Percentiles rank a stretch among this genome's conserved stretches.
Conservation (phyloP, 92 coral and sea anemone species). For the Porites lobata region DNA sequence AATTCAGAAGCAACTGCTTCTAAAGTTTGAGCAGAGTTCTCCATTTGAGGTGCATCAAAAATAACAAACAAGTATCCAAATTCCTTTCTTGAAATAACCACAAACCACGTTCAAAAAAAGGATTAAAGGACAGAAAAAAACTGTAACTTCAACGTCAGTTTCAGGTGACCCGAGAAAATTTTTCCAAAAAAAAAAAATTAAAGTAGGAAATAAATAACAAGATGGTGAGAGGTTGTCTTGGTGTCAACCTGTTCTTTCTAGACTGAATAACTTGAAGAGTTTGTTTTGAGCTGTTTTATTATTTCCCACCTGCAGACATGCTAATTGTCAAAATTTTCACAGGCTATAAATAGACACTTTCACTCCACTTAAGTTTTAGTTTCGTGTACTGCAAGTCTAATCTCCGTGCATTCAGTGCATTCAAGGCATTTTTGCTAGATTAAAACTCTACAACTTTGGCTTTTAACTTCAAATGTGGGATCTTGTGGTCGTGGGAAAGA, state of each 20-base stretch:
- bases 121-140: no score
- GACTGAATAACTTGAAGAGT: not conserved
- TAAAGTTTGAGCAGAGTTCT: not conserved
- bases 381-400: no score
- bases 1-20: not conserved
- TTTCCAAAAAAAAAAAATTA: no score
- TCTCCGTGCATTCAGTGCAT: no score
- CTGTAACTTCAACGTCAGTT: no score
- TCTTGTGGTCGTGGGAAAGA: constrained; percentile 20
- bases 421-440: no score
- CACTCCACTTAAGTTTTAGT: not conserved
- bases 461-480: constrained; percentile 1
- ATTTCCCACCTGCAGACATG: constrained; percentile 27
- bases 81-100: no score
- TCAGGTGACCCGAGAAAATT: no score
- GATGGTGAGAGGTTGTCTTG: no score
- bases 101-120: no score
- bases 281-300: not conserved
- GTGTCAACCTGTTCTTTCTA: not conserved
- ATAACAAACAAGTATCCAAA: no score
- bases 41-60: not conserved
- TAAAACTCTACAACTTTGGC: not conserved
- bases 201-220: no score
- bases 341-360: constrained; percentile 19
- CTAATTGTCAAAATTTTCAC: not conserved